Conservation (phyloP, 2,797 vertebrate species). For the Hafferia zeledoni region DNA sequence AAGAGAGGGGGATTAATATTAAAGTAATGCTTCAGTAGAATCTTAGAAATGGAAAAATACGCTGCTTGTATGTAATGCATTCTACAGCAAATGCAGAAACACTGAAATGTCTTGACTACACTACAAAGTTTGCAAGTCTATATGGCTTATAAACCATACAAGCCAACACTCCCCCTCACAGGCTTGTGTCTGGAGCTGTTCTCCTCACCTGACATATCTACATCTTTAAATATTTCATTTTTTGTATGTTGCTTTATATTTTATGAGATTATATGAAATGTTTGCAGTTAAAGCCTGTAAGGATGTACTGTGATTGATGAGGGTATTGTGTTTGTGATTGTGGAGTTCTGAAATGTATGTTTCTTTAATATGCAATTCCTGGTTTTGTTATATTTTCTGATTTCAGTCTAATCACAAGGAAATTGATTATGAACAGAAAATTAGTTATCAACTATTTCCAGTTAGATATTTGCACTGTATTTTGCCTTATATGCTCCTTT, state of each 20-base stretch:
- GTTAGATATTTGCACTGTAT: neutral
- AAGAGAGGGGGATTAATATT: neutral
- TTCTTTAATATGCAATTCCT: neutral
- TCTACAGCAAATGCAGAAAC: neutral
- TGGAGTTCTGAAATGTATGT: neutral
- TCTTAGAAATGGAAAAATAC: neutral
- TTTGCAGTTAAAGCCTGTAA: neutral
- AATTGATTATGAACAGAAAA: neutral
- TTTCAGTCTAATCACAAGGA: neutral
- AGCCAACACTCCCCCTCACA: neutral
- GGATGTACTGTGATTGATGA: neutral
- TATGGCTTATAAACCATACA: neutral
- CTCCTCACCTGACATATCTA: neutral
- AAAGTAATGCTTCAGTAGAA: neutral
- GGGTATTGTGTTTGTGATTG: neutral
- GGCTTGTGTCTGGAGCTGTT: neutral
- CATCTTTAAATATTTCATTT: neutral
- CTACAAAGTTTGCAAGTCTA: neutral
- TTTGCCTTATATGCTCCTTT: neutral
- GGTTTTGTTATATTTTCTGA: neutral
- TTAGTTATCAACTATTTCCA: neutral
- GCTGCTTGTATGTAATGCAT: neutral
- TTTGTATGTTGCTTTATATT: neutral
- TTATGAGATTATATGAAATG: neutral
- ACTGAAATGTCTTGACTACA: rapidly evolving